Evolutionary conservation across 2,888 invertebrate species (phyloP), one percentile per base, ranked within the genome.

Genomic region (Oscheius sp.): DNA sequence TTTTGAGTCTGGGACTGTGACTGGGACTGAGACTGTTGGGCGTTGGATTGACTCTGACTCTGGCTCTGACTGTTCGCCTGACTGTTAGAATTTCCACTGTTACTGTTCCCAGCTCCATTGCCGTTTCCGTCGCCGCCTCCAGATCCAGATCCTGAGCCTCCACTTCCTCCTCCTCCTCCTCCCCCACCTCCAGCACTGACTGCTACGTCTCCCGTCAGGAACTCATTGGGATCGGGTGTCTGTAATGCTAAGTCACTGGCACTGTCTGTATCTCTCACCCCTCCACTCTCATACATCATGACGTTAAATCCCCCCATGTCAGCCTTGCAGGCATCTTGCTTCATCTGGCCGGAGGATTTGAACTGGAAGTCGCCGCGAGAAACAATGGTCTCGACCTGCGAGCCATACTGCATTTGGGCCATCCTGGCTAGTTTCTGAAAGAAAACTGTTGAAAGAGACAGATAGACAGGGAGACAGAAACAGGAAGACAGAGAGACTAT

Each of bases 121-220:
- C 63, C 63, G 11, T 29, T 11, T 7, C 33, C 50, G 13, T 48
- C 63, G 2, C 50, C 50, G n/a, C 50, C 50, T 29, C 63, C 63
- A 13, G 35, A 13, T 7, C 59, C 59, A 29, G 32, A 35, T 37
- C 60, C 60, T n/a, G 5, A 4, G 32, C 60, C 60, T 10, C 35
- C 59, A 11, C 59, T 35, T 5, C 59, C 59, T 11, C 59, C 59
- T 58, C 59, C 59, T 58, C 59, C 59, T 21, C 60, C 60, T 53
- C 53, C 53, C 3, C 29, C 29, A 29, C 29, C 29, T 7, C 29
- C 29, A 10, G n/a, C 29, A 29, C 37, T 60, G 35, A 53, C 53
- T 21, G 53, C 53, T 7, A 53, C 53, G 10, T 60, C 11, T 2
- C 60, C 60, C 13, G 35, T 35, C 42, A 35, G 60, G 60, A 35